These are phyloP conservation scores for Drosophila littoralis DNA, from an alignment of 1,140 invertebrate genomes.

Conservation along the genomic window DNA sequence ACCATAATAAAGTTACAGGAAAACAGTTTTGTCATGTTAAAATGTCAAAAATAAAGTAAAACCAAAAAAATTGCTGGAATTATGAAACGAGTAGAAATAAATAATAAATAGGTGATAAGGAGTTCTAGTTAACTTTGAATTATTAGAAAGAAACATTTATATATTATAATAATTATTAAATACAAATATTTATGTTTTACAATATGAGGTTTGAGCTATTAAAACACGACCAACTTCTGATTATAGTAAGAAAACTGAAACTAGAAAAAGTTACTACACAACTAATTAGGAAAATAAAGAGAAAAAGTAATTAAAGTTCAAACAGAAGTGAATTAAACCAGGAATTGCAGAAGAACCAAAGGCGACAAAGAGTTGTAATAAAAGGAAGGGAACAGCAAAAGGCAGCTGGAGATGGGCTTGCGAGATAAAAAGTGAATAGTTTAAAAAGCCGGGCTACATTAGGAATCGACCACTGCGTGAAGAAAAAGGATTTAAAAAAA, in stretches of 20 bases:
- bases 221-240: not conserved
- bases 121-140: too few relatives aligned
- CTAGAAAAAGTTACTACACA: not conserved
- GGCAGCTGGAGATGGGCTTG: not conserved
- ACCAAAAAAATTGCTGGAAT: too few relatives aligned
- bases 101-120: too few relatives aligned
- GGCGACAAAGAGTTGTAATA: not conserved
- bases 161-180: too few relatives aligned
- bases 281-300: not conserved
- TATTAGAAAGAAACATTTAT: too few relatives aligned
- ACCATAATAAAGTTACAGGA: too few relatives aligned
- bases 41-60: too few relatives aligned
- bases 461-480: not conserved
- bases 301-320: not conserved
- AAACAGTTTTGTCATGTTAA: too few relatives aligned
- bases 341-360: not conserved
- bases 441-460: constrained; percentile 1
- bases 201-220: not conserved
- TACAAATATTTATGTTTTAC: too few relatives aligned
- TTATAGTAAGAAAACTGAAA: not conserved
- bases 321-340: not conserved
- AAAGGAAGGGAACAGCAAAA: not conserved
- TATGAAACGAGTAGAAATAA: too few relatives aligned
- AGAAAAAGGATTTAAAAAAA: not conserved
- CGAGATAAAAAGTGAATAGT: constrained; percentile 4